Evolutionary conservation across 2,797 vertebrate species (phyloP), one percentile per base, ranked within the genome.

Genomic region (Pangasius larnaudii): DNA sequence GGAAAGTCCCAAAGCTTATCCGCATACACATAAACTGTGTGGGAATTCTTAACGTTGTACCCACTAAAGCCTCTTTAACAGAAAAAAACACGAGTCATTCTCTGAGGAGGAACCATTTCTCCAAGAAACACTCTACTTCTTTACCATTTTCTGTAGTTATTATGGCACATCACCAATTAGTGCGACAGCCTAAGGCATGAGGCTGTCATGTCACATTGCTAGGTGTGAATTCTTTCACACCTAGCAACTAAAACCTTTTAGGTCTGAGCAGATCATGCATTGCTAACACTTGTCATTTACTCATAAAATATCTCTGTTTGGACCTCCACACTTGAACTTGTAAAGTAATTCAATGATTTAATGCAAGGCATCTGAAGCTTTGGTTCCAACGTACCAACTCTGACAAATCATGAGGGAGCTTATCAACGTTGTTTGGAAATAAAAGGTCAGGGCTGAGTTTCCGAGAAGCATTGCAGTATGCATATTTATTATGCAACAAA

Each of bases 1-100:
- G 89, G 82, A 89, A 87, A 85, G n/a, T 84, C n/a, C 27, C 30
- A 59, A 59, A 59, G 65, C 58, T 82, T 75, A 84, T 56, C 46
- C 56, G 16, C 84, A 36, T 65, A 77, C 74, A 80, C 3, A 27
- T 27, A 85, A 72, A 83, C 58, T 51, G 85, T 33, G 42, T 79
- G 61, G 33, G 58, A 79, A 80, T 79, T 75, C 36, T 46, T 75
- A 78, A 71, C 84, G 58, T 39, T 19, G 27, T 51, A 79, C 19
- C 36, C 59, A 82, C 75, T 74, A 86, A 88, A 90, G 56, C 36
- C 74, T 39, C 46, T 79, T 74, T 65, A 88, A 71, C 84, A 90
- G 71, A 87, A 42, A 89, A 30, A 85, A 36, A 42, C 22, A 53
- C 27, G 10, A 58, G n/a, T 49, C 84, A 53, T 19, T 56, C 51